Base-by-base conservation (phyloP, 2,797 vertebrate species). In the Heterohyrax brucei region DNA sequence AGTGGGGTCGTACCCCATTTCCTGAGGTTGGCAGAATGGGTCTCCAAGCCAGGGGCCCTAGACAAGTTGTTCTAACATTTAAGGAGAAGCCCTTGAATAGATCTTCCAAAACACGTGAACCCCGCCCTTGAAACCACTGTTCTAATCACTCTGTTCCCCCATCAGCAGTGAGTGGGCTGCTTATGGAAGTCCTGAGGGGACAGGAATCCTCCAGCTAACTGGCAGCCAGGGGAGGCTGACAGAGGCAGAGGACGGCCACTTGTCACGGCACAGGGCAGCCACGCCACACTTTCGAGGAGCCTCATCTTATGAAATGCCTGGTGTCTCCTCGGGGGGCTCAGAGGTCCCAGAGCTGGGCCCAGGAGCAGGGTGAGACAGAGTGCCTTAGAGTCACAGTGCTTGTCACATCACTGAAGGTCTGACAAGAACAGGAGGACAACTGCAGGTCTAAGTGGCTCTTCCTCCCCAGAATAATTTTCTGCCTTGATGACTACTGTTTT, bases 231-330 rank as follows among this genome's bases (percentile, higher is more conserved):
- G 33, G 68, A 28, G 1, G 75, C 68, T 44, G 87, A 39, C 46
- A 30, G 33, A 64, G 70, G 68, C 33, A n/a, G 30, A 7, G 39
- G 14, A 16, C 2, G 0, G 48, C 1, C 33, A 59, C 62, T 53
- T 19, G 14, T 7, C 0, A 2, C 0, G 1, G 18, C 10, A 10
- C 0, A 0, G 85, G 46, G 39, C 0, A 0, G 7, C 24, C 13
- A 73, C 1, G 3, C 61, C 13, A 6, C 30, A 33, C 53, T 14
- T 73, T 19, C 44, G 22, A 1, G 53, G 22, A n/a, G 39, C 39
- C 59, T 62, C 50, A 19, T 19, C 3, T 5, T 4, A 7, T 5
- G 75, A 91, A 48, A 19, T 8, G 66, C 53, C 48, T 13, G 44
- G n/a, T 9, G 18, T 24, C 22, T 62, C 26, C 10, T 33, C 24